Percentiles rank a stretch among this genome's conserved stretches.
These are phyloP conservation scores for Pterobdella sp. DNA, from an alignment of 2,888 invertebrate species.

Conservation along the genomic window DNA sequence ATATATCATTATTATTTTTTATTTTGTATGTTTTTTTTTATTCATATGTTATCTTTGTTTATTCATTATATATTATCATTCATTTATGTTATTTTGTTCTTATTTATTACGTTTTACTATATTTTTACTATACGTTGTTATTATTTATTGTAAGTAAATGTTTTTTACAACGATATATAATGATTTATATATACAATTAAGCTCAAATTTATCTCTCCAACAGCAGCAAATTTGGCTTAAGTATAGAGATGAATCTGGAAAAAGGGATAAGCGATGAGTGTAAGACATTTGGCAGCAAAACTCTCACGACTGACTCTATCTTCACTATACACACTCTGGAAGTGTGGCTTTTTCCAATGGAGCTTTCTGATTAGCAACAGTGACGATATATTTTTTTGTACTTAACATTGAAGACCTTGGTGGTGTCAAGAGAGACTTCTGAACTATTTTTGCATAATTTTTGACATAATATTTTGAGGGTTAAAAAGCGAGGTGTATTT, in stretches of 20 bases:
- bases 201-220: neutral
- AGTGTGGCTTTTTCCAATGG: slow-evolving; percentile 18
- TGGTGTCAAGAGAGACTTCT: too few relatives aligned
- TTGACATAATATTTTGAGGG: too few relatives aligned
- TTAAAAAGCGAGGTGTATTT: too few relatives aligned
- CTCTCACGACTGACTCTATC: neutral
- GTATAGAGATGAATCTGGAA: slow-evolving; percentile 12
- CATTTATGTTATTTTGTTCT: neutral
- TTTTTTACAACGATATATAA: neutral
- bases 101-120: neutral
- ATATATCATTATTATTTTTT: neutral
- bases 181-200: neutral
- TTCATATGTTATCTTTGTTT: neutral
- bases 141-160: neutral
- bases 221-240: slow-evolving; percentile 10
- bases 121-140: neutral
- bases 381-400: too few relatives aligned
- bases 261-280: slow-evolving; percentile 1
- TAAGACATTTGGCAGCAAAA: slow-evolving; percentile 18
- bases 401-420: too few relatives aligned
- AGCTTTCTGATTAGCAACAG: too few relatives aligned
- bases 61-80: neutral
- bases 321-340: slow-evolving; percentile 18
- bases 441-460: too few relatives aligned
- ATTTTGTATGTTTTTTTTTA: neutral